Base-by-base conservation (phyloP, 2,113 vertebrate species). In the Entosphenus tridentatus region DNA sequence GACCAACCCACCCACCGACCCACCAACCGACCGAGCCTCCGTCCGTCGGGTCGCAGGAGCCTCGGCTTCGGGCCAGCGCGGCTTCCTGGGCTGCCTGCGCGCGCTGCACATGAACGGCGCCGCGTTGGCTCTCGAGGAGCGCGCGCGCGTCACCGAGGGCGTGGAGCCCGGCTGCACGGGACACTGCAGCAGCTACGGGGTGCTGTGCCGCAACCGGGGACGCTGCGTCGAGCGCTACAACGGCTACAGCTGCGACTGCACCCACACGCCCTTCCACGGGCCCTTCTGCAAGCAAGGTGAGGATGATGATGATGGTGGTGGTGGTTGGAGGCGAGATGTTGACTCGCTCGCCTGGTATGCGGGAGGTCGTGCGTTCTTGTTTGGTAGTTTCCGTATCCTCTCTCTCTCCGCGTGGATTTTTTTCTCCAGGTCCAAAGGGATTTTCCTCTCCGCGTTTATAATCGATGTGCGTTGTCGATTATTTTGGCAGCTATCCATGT, bases 161-260 rank as follows among this genome's bases (percentile, higher is more conserved):
- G 89, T 95, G 10, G 82, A 82, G 73, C 81, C 91, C 0, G 88
- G 91, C 1, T 96, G 91, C 68, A 78, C 82, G 12, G 91, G 91
- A 8, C 87, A 96, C 72, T 96, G 91, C 76, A 87, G 85, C 78
- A 96, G 85, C 76, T 96, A 95, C 2, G 85, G 87, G 39, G 83
- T 78, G 14, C 73, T 96, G 57, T 96, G 91, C 72, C 84, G 79
- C 71, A 85, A 95, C 67, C 80, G 77, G 57, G 91, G 88, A 18
- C 80, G 71, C 57, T 96, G 91, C 69, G 78, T 75, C 74, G 91
- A 96, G 74, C 82, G 80, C 56, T 71, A 82, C 71, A 82, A 69
- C 54, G 86, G 91, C 68, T 90, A 95, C 76, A 81, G 79, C 68
- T 96, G 91, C 18, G 82, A 95, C 77, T 96, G 91, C 21, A 75